Evolutionary conservation across 1,140 invertebrate species (phyloP), one percentile per base, ranked within the genome.

Genomic region (Ips typographus): DNA sequence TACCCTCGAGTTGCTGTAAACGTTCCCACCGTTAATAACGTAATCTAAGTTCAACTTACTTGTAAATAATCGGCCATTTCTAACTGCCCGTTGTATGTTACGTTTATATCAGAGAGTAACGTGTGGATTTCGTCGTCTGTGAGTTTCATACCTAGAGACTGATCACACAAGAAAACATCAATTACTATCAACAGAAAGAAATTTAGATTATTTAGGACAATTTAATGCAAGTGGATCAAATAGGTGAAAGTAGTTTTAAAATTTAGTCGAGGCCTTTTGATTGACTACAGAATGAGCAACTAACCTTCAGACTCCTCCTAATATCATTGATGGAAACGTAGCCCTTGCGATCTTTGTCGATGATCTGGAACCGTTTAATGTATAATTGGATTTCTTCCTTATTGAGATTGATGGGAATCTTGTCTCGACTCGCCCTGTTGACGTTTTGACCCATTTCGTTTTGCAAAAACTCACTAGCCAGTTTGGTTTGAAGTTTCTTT

Each of bases 321-420:
- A 99, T 94, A 81, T 99, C 98, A 80, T 97, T 98, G 68, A 99
- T 93, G 42, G 96, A 98, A 53, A 99, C 96, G 77, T 95, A 99
- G 74, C 98, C 98, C 81, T 99, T 99, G 75, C 91, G 90, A 78
- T 98, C 97, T 74, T 91, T 91, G 83, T 99, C 98, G 66, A 99
- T 90, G 69, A 93, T 88, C 77, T 96, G 91, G 88, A 99, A 99
- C 59, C 95, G 87, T 77, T 96, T 95, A 70, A 96, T 95, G 79
- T 98, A 98, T 2, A 90, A 84, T 77, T 95, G 91, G 73, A 98
- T 94, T 82, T 99, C 97, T 59, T 97, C 93, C 79, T 94, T 94
- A 41, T 90, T 96, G 36, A 99, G 87, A 82, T 97, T 97, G 74
- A 98, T 93, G 0, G 93, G 93, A 70, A 96, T 90, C 78, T 94